A percentile compares a stretch with the other conserved stretches of the same genome.
These are phyloP conservation scores for Trachemys scripta DNA, from an alignment of 2,113 vertebrate species.

Conservation along the genomic window DNA sequence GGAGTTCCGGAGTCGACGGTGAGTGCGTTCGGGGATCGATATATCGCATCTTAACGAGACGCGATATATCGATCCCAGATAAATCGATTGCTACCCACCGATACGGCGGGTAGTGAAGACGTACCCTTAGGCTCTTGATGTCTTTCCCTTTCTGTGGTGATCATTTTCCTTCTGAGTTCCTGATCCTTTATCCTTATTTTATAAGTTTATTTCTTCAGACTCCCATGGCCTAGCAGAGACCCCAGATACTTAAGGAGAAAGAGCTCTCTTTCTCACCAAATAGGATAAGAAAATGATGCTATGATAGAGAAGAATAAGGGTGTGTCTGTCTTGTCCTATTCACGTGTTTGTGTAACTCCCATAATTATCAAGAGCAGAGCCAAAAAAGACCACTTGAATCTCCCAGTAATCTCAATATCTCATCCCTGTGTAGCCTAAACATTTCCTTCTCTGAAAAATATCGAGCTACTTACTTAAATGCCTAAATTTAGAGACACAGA, in stretches of 20 bases:
- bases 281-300: background rate
- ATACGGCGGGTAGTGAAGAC: no score
- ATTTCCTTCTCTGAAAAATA: background rate
- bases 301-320: conserved; percentile 7
- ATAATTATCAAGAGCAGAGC: background rate
- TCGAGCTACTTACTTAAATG: background rate
- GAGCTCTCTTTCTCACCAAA: background rate
- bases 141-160: conserved; percentile 44
- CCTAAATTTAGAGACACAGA: background rate
- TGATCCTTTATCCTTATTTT: conserved; percentile 42
- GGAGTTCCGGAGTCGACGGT: no score
- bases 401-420: conserved; percentile 17
- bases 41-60: no score
- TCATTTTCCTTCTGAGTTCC: conserved; percentile 55
- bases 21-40: no score
- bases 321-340: background rate
- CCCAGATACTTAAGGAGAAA: conserved; percentile 10
- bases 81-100: no score
- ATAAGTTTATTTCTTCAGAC: conserved; percentile 41
- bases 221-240: background rate
- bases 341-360: background rate
- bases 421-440: conserved; percentile 5
- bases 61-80: no score
- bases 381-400: conserved; percentile 13
- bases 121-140: background rate